Evolutionary conservation across 2,797 vertebrate species (phyloP).

Genomic region (Onychomys arenicola): DNA sequence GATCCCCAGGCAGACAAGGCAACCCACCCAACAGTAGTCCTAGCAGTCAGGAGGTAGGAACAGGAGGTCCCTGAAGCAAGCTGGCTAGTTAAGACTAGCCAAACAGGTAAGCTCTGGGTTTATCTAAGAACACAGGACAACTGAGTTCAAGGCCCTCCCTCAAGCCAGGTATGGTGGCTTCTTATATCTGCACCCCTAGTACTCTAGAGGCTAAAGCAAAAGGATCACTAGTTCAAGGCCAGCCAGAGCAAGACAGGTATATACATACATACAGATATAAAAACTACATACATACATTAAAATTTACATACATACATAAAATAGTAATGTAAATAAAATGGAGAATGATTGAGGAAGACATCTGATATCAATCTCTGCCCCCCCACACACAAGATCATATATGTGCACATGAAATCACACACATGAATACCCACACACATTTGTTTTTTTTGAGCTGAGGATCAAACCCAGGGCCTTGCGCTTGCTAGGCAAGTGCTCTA

Average conservation of each 20-base stretch:
- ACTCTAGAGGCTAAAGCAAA: not conserved
- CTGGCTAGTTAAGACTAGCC: not conserved
- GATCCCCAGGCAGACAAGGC: not conserved
- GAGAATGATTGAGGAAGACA: not conserved
- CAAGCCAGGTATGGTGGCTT: not conserved
- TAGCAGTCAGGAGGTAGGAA: not conserved
- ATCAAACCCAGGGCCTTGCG: too few species aligned
- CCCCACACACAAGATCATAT: not conserved
- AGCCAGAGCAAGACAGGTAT: not conserved
- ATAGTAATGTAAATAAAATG: not conserved
- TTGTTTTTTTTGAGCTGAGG: too few species aligned
- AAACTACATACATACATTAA: not conserved
- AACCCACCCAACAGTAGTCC: not conserved
- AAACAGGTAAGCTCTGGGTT: not conserved
- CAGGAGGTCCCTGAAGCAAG: not conserved
- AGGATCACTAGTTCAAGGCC: not conserved
- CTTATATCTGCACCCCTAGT: not conserved
- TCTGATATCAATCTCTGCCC: not conserved
- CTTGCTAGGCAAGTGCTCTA: too few species aligned
- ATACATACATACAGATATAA: not conserved
- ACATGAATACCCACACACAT: not conserved
- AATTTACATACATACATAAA: not conserved
- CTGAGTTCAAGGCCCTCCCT: not conserved
- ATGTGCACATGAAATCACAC: not conserved
- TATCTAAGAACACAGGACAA: not conserved